Conservation (phyloP, 37 sponge, comb jelly and placozoan species). For the Bolinopsis microptera region DNA sequence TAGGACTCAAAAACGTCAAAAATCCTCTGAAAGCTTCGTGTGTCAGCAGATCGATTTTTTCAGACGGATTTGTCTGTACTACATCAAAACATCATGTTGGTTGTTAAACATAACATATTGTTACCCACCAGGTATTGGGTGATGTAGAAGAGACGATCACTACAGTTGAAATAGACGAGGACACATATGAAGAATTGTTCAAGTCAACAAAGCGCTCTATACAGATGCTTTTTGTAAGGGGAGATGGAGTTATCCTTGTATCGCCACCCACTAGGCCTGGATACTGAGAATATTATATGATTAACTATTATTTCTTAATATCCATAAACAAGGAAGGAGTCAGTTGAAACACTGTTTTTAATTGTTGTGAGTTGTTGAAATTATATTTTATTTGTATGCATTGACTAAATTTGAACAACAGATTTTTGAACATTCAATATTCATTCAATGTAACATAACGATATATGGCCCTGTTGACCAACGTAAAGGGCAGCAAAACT, state of each 20-base stretch:
- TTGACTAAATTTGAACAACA: neutral
- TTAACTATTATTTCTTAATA: too few species aligned
- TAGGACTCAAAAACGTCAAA: too few species aligned
- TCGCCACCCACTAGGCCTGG: constrained; percentile 80
- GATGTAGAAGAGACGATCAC: constrained; percentile 97
- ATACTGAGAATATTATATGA: neutral
- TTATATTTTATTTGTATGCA: neutral
- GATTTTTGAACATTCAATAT: neutral
- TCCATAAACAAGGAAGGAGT: too few species aligned
- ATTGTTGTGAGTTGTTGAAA: neutral
- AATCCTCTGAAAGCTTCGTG: too few species aligned
- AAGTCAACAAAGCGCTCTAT: constrained; percentile 84
- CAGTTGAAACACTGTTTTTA: too few species aligned
- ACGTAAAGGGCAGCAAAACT: too few species aligned
- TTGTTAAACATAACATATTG: too few species aligned
- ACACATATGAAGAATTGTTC: constrained; percentile 96
- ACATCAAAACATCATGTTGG: too few species aligned
- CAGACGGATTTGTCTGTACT: too few species aligned
- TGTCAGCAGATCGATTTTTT: too few species aligned
- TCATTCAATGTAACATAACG: too few species aligned
- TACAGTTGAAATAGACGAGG: constrained; percentile 94
- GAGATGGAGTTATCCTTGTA: constrained; percentile 97
- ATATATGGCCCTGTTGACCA: too few species aligned
- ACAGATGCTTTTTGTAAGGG: constrained; percentile 97
- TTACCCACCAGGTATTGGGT: constrained; percentile 76